Evolutionary conservation across 2,113 vertebrate species (phyloP).

Genomic region (Neotoma lepida): DNA sequence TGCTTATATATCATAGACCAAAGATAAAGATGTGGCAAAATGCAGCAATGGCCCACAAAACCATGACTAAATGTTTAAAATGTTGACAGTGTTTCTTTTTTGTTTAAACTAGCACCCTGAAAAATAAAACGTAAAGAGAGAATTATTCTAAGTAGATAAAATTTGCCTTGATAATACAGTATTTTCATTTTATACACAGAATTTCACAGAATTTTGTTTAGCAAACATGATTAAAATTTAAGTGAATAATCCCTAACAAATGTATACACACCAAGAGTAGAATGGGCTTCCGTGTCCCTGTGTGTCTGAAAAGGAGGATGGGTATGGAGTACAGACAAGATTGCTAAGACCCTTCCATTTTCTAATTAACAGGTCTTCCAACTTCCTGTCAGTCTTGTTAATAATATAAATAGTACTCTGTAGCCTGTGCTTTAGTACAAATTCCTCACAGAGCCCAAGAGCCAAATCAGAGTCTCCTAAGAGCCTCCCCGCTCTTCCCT

Average conservation of each 20-base stretch:
- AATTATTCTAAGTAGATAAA: slow-evolving; percentile 10
- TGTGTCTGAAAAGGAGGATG: background rate
- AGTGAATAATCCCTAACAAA: slow-evolving; percentile 14
- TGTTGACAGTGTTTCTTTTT: background rate
- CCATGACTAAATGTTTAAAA: slow-evolving; percentile 32
- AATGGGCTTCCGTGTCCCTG: slow-evolving; percentile 1
- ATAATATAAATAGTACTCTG: slow-evolving; percentile 32
- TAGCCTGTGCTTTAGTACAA: slow-evolving; percentile 5
- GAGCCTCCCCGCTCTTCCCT: slow-evolving; percentile 3
- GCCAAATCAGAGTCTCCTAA: slow-evolving; percentile 40
- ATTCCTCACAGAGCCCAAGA: background rate
- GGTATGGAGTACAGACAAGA: background rate
- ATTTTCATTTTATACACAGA: slow-evolving; percentile 60
- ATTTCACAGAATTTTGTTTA: slow-evolving; percentile 52
- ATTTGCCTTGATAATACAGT: slow-evolving; percentile 43
- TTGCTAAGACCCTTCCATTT: slow-evolving; percentile 41
- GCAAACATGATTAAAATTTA: slow-evolving; percentile 44
- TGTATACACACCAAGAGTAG: slow-evolving; percentile 47
- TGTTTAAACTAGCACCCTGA: background rate
- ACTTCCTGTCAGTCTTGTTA: slow-evolving; percentile 37
- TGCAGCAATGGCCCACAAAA: background rate
- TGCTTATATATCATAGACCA: slow-evolving; percentile 26
- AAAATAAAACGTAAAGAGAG: slow-evolving; percentile 62
- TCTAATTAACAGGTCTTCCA: slow-evolving; percentile 50
- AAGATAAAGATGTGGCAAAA: slow-evolving; percentile 53